Evolutionary conservation across 2,888 invertebrate genomes (phyloP), one percentile per base, ranked within the genome.

Genomic region (Norana najaformis): DNA sequence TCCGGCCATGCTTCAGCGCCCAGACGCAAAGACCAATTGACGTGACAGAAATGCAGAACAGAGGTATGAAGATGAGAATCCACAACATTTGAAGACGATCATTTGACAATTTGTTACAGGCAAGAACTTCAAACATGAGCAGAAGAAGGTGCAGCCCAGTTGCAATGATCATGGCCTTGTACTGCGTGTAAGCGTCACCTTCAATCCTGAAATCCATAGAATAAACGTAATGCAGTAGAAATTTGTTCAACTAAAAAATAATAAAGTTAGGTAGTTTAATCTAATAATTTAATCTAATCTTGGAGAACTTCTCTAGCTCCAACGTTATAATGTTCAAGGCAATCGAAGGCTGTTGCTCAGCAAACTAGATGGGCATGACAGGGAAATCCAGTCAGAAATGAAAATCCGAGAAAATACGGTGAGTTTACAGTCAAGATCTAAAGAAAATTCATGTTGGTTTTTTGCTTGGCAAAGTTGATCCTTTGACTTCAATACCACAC

Each of bases 1-100:
- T 97, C 90, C 99, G 96, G 95, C 99, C 99, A 95, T 99, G 98
- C 95, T 99, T 98, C 35, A 99, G 98, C 89, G 99, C 98, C 99
- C 99, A 99, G 93, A 99, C 98, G 94, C 96, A 98, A 91, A 99
- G 98, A 89, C 98, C 98, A 93, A 99, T 98, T 90, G 99, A 98
- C 82, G 99, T 97, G 93, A 99, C 97, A 92, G 98, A 98, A 94
- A 99, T 97, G 95, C 98, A 98, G 95, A 99, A 98, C 92, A 99
- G 96, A 20, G 99, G 99, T 95, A 98, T 98, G 95, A 96, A 96
- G 41, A 95, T 95, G 89, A 99, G 97, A 88, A 95, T 93, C 95
- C 95, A 96, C 30, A 94, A 93, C 39, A 93, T 90, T 23, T 91
- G 91, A 18, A 41, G 82, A 36, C 90, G 90, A 20, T 96, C 96